A percentile compares a stretch with the other conserved stretches of the same genome.
Evolutionary conservation across 2,797 vertebrate species (phyloP).

Genomic region (Malurus splendens): DNA sequence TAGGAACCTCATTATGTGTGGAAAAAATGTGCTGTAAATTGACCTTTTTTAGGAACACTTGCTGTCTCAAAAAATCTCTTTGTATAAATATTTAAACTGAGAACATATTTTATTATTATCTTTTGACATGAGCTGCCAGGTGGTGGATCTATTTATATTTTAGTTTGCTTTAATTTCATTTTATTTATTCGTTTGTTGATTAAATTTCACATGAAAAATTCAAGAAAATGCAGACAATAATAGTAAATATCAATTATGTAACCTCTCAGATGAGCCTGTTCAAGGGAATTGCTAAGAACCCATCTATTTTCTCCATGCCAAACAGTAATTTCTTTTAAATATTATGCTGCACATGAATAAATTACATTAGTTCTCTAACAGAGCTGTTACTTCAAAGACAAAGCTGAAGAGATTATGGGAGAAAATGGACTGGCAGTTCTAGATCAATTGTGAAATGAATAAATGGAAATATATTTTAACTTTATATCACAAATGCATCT

Average conservation of each 20-base stretch:
- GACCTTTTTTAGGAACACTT: not conserved
- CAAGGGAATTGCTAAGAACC: not conserved
- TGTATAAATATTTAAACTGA: constrained; percentile 38
- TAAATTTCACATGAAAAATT: constrained; percentile 7
- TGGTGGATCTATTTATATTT: not conserved
- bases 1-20: not conserved
- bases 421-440: not conserved
- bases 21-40: not conserved
- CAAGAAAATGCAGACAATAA: not conserved
- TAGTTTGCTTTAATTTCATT: constrained; percentile 5
- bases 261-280: not conserved
- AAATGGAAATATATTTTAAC: not conserved
- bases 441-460: not conserved
- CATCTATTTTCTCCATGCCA: not conserved
- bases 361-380: not conserved
- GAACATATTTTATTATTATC: not conserved
- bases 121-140: not conserved
- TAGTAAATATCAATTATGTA: constrained; percentile 18
- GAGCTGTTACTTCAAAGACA: constrained; percentile 5
- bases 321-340: constrained; percentile 1
- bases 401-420: not conserved
- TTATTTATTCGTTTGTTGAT: constrained; percentile 10
- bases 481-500: not conserved
- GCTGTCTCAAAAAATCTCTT: not conserved
- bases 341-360: not conserved